These are phyloP conservation scores for Sparus aurata DNA, from an alignment of 2,797 vertebrate species.

Conservation along the genomic window DNA sequence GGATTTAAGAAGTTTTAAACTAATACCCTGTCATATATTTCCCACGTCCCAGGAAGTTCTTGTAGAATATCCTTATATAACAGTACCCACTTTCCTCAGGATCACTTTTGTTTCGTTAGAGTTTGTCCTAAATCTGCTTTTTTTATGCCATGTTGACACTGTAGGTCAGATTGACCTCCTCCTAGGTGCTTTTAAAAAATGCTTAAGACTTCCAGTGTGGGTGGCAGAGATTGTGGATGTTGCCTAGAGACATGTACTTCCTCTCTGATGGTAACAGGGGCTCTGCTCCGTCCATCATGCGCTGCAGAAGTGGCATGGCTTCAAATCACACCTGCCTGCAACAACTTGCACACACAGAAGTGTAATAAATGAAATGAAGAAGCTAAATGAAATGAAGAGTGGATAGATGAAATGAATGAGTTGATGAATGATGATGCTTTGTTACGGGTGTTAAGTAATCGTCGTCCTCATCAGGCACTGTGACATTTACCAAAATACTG, in stretches of 20 bases:
- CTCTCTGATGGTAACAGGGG: background rate
- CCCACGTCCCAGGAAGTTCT: slow-evolving; percentile 44
- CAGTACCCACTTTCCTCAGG: slow-evolving; percentile 16
- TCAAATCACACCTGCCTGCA: background rate
- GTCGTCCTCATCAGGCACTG: background rate
- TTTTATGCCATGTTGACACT: slow-evolving; percentile 10
- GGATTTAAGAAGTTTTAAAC: slow-evolving; percentile 79
- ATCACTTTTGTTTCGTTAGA: slow-evolving; percentile 31
- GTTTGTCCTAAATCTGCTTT: slow-evolving; percentile 19
- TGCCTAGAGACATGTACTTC: slow-evolving; percentile 15
- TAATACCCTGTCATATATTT: slow-evolving; percentile 78
- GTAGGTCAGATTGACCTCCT: slow-evolving; percentile 32
- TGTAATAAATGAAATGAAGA: background rate
- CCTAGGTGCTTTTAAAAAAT: slow-evolving; percentile 19
- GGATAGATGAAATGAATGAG: background rate
- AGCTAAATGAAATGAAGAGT: background rate
- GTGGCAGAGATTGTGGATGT: slow-evolving; percentile 1
- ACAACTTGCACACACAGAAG: background rate
- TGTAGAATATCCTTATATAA: slow-evolving; percentile 60
- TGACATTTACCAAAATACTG: background rate
- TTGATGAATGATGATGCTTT: no score
- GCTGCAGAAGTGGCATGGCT: slow-evolving; percentile 3
- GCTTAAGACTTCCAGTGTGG: background rate
- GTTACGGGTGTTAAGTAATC: background rate
- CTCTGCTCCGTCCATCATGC: slow-evolving; percentile 1